These are phyloP conservation scores for Enteromius paludinosus DNA, from an alignment of 2,797 vertebrate species.

Conservation along the genomic window DNA sequence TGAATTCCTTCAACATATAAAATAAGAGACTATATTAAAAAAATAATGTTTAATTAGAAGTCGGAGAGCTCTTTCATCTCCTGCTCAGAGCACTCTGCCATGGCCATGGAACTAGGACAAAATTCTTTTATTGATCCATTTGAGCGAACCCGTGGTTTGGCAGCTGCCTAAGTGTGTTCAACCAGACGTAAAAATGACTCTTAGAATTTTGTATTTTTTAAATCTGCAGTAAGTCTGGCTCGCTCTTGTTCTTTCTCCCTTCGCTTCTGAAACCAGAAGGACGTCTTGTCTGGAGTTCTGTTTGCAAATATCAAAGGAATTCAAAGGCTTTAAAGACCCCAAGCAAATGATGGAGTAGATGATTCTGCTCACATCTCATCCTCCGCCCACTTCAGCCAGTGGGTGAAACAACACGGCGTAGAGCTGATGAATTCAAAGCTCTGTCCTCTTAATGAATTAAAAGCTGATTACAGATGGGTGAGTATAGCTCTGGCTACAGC, in stretches of 20 bases:
- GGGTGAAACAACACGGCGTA: constrained; percentile 21
- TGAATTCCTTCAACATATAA: constrained; percentile 66
- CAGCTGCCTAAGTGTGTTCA: constrained; percentile 64
- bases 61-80: constrained; percentile 75
- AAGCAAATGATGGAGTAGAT: constrained; percentile 44
- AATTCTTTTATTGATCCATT: constrained; percentile 77
- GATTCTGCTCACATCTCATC: constrained; percentile 32
- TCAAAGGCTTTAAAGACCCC: constrained; percentile 37
- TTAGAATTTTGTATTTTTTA: constrained; percentile 49
- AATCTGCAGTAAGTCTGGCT: neutral
- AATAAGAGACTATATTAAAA: constrained; percentile 65
- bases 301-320: constrained; percentile 55
- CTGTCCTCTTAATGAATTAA: constrained; percentile 55
- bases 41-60: constrained; percentile 81
- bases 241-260: constrained; percentile 62
- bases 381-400: constrained; percentile 39
- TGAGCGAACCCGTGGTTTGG: constrained; percentile 67
- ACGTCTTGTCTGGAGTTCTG: constrained; percentile 34
- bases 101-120: constrained; percentile 68
- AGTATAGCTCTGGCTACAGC: constrained; percentile 41
- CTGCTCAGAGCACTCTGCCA: constrained; percentile 66
- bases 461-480: constrained; percentile 55
- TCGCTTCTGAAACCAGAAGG: constrained; percentile 38
- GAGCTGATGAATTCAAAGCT: constrained; percentile 40
- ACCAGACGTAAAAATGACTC: constrained; percentile 74